phyloP scores from a whole-genome alignment of 2,797 vertebrate genomes.

The Artibeus jamaicensis region DNA sequence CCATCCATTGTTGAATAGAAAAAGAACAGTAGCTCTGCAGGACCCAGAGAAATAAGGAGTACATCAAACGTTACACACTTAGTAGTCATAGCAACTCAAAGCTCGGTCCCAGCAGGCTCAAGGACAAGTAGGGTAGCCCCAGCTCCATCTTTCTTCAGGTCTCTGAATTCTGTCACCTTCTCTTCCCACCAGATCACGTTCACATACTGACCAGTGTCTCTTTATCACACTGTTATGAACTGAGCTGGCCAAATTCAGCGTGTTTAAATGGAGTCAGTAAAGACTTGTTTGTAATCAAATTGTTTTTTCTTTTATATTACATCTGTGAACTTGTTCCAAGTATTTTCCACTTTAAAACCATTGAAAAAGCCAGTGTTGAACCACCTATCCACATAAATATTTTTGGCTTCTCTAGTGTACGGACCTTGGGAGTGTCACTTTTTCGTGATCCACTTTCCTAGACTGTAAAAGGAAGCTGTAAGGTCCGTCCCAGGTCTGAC shows the following conservation, averaged over 20 bases:
- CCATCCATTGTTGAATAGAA: neutral
- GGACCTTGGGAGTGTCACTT: neutral
- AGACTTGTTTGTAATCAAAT: neutral
- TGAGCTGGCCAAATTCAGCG: neutral
- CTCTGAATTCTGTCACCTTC: neutral
- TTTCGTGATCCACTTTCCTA: neutral
- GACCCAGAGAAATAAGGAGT: neutral
- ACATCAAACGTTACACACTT: neutral
- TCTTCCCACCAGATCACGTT: neutral
- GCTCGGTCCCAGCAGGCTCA: neutral
- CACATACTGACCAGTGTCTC: neutral
- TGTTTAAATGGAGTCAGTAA: neutral
- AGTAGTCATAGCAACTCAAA: neutral
- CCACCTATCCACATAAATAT: neutral
- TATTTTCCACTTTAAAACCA: neutral
- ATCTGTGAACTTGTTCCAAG: neutral
- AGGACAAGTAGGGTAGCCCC: neutral
- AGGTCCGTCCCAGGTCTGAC: neutral
- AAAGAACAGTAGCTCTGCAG: neutral
- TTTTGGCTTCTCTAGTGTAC: neutral
- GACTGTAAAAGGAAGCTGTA: neutral
- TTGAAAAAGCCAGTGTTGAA: neutral
- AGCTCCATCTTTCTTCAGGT: neutral
- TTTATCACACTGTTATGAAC: neutral
- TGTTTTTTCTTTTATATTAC: neutral